Evolutionary conservation across 2,888 invertebrate genomes (phyloP).

Genomic region (Parascotia fuliginaria): DNA sequence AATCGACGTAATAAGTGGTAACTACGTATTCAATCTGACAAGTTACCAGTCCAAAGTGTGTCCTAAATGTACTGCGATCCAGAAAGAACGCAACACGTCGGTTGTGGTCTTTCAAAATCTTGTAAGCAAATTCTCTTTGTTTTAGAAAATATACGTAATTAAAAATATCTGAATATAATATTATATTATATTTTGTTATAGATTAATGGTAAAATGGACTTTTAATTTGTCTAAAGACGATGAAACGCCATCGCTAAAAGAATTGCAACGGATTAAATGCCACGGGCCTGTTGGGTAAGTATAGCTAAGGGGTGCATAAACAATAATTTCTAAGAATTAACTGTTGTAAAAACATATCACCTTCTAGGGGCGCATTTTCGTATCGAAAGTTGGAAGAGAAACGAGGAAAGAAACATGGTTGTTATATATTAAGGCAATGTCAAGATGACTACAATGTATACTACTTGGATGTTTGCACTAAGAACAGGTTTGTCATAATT

Average conservation of each 20-base stretch:
- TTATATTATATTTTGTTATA: constrained; percentile 42
- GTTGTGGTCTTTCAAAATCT: too few species aligned
- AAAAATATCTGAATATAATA: not conserved
- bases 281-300: constrained; percentile 96
- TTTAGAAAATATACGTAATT: too few species aligned
- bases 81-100: too few species aligned
- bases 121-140: too few species aligned
- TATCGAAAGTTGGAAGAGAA: constrained; percentile 94
- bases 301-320: constrained; percentile 25
- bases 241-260: constrained; percentile 91
- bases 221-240: constrained; percentile 95
- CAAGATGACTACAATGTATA: constrained; percentile 92
- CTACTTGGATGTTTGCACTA: constrained; percentile 93
- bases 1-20: too few species aligned
- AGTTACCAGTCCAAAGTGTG: too few species aligned
- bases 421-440: constrained; percentile 93
- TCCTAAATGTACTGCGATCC: too few species aligned
- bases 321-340: constrained; percentile 27
- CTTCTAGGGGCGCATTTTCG: constrained; percentile 91
- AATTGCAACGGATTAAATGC: constrained; percentile 90
- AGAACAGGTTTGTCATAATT: constrained; percentile 84
- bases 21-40: too few species aligned
- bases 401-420: constrained; percentile 90
- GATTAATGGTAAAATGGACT: constrained; percentile 95
- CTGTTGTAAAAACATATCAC: constrained; percentile 15